Percentiles rank a stretch among this genome's conserved stretches.
Evolutionary conservation across 2,888 invertebrate genomes (phyloP).

Genomic region (Beris morrisii): DNA sequence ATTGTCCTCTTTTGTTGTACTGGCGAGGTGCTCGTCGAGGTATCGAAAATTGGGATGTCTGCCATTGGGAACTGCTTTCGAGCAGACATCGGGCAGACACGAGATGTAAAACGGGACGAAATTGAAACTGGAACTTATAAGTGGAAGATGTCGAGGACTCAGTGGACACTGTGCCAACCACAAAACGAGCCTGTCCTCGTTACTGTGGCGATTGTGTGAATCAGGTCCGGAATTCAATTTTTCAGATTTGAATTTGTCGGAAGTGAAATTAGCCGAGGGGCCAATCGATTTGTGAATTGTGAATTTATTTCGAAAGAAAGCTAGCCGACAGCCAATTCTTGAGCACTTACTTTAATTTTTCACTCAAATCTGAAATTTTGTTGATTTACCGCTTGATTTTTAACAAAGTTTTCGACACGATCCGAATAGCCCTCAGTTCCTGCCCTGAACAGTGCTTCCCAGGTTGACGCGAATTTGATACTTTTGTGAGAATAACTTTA

Average conservation of each 20-base stretch:
- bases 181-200: neutral
- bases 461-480: no score
- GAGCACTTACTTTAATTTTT: no score
- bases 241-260: neutral
- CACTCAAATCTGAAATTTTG: no score
- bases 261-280: no score
- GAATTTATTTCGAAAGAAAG: no score
- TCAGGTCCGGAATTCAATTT: slow-evolving; percentile 15
- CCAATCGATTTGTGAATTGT: no score
- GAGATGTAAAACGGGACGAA: neutral
- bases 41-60: slow-evolving; percentile 18
- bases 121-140: slow-evolving; percentile 11
- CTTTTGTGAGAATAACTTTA: no score
- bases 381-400: no score
- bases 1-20: slow-evolving; percentile 6
- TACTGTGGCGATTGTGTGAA: slow-evolving; percentile 8
- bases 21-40: slow-evolving; percentile 8
- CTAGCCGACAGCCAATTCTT: no score
- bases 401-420: no score
- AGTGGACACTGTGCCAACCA: slow-evolving; percentile 19
- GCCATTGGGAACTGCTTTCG: neutral
- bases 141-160: slow-evolving; percentile 11
- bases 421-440: no score
- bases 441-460: no score
- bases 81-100: slow-evolving; percentile 11